Conservation (phyloP, 2,888 invertebrate species). For the Congeria kusceri region DNA sequence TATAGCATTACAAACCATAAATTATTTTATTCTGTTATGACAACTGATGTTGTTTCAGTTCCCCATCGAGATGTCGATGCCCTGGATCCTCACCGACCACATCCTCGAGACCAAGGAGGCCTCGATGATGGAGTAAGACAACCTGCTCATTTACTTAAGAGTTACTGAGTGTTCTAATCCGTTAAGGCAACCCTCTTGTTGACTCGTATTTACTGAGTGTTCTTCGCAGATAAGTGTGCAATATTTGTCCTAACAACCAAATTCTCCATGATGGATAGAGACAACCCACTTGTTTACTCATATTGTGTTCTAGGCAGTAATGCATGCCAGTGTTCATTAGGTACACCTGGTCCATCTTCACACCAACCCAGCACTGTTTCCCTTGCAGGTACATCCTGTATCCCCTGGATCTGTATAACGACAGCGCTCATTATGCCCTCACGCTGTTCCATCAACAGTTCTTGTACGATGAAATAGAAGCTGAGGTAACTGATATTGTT, state of each 20-base stretch:
- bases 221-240: too few relatives aligned
- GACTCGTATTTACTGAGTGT: too few relatives aligned
- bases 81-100: slow-evolving; percentile 99
- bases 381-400: slow-evolving; percentile 94
- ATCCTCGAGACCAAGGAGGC: slow-evolving; percentile 98
- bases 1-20: too few relatives aligned
- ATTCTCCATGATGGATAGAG: background rate
- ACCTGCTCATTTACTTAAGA: too few relatives aligned
- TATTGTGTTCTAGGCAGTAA: too few relatives aligned
- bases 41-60: slow-evolving; percentile 89
- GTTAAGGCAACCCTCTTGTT: too few relatives aligned
- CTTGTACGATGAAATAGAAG: slow-evolving; percentile 99
- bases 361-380: background rate
- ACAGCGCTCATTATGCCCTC: slow-evolving; percentile 98
- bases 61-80: slow-evolving; percentile 99
- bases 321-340: too few relatives aligned
- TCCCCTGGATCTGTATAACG: slow-evolving; percentile 98
- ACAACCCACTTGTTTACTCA: too few relatives aligned
- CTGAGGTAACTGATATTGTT: slow-evolving; percentile 88
- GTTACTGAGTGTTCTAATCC: too few relatives aligned
- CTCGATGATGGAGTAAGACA: slow-evolving; percentile 98
- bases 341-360: too few relatives aligned
- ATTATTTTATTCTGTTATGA: too few relatives aligned
- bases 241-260: too few relatives aligned
- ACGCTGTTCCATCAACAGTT: slow-evolving; percentile 99